A percentile compares a stretch with the other conserved stretches of the same genome.
Conservation (phyloP, 2,888 invertebrate species). For the Ctena decussata region DNA sequence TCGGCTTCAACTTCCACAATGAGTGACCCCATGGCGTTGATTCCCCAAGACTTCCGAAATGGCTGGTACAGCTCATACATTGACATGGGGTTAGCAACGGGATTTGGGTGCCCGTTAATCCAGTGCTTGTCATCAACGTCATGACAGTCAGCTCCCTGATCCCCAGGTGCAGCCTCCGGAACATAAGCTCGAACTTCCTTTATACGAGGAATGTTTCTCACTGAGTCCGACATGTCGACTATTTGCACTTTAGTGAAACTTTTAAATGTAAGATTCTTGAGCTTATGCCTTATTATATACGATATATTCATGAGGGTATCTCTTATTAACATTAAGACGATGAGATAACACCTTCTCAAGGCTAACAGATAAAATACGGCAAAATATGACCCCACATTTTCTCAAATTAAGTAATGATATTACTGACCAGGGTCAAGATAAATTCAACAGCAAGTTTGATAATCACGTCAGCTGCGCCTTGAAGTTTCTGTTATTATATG, state of each 20-base stretch:
- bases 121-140: constrained; percentile 83
- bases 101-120: constrained; percentile 82
- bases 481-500: too few relatives aligned
- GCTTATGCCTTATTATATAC: not conserved
- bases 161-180: constrained; percentile 51
- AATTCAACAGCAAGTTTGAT: too few relatives aligned
- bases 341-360: too few relatives aligned
- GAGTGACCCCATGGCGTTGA: constrained; percentile 83
- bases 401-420: too few relatives aligned
- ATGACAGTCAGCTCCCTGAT: constrained; percentile 85
- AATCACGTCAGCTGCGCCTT: too few relatives aligned
- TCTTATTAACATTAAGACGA: too few relatives aligned
- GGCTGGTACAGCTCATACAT: constrained; percentile 76
- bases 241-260: not conserved
- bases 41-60: constrained; percentile 84
- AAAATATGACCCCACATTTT: too few relatives aligned
- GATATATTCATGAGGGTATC: not conserved
- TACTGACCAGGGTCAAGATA: too few relatives aligned
- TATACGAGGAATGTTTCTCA: constrained; percentile 73
- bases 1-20: constrained; percentile 85
- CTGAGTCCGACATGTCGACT: not conserved
- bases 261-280: not conserved
- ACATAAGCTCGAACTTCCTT: constrained; percentile 80
- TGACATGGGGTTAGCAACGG: constrained; percentile 84
- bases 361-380: too few relatives aligned